phyloP scores from a whole-genome alignment of 2,113 vertebrate genomes.

The Coptodon bakossiorum region DNA sequence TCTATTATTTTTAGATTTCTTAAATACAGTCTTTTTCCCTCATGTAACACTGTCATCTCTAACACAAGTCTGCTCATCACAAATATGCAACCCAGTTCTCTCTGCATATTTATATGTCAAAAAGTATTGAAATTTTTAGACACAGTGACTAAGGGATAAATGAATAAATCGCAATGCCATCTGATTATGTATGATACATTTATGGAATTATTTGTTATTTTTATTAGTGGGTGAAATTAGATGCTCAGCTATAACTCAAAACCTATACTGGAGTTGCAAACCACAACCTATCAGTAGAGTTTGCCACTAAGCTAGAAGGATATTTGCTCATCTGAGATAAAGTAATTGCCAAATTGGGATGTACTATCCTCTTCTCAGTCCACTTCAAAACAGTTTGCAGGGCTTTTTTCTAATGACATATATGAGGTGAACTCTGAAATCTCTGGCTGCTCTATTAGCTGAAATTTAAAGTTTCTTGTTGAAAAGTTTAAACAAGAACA shows the following conservation, averaged over 20 bases:
- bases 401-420: not conserved
- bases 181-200: not conserved
- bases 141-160: not conserved
- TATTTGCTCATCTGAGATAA: not conserved
- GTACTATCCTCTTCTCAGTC: not conserved
- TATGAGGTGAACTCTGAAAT: not conserved
- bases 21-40: accelerated
- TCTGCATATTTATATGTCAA: not conserved
- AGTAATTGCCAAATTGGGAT: not conserved
- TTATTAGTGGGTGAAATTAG: not conserved
- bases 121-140: not conserved
- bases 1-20: not conserved
- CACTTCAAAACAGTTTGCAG: not conserved
- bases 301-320: not conserved
- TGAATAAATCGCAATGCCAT: not conserved
- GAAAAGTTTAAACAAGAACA: not conserved
- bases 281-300: not conserved
- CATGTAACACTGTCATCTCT: not conserved
- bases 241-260: not conserved
- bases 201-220: not conserved
- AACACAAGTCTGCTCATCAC: not conserved
- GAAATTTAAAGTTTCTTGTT: conserved; percentile 9
- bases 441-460: not conserved
- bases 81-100: not conserved
- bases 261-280: not conserved